Evolutionary conservation across 37 sponge, comb jelly and placozoan genomes (phyloP).

Genomic region (Lycopodina hypogea): DNA sequence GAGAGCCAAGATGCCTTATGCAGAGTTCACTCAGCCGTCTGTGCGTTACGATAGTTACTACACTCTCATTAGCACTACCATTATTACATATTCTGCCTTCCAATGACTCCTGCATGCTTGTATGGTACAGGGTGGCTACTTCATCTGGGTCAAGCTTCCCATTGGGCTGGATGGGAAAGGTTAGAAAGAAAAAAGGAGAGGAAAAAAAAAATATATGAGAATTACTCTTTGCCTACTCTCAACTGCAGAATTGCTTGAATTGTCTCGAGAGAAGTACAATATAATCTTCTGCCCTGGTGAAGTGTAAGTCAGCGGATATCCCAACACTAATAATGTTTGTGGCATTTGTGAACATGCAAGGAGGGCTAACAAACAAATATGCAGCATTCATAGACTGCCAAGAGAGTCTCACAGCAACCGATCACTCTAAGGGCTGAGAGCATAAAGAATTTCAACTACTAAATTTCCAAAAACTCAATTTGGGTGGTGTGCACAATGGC

Average conservation of each 20-base stretch:
- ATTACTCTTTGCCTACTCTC: background rate
- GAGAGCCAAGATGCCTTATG: conserved; percentile 23
- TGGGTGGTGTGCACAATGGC: too few species aligned
- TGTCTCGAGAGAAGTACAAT: conserved; percentile 19
- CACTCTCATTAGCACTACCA: background rate
- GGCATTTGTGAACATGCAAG: too few species aligned
- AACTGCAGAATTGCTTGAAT: conserved; percentile 19
- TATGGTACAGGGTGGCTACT: conserved; percentile 66
- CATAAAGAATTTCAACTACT: too few species aligned
- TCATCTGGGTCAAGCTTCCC: conserved; percentile 67
- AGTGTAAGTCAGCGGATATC: conserved; percentile 6
- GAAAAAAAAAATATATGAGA: background rate
- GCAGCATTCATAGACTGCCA: too few species aligned
- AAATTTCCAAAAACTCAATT: too few species aligned
- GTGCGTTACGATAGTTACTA: background rate
- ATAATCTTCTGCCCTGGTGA: conserved; percentile 22
- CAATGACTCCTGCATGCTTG: too few species aligned
- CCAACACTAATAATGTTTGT: background rate
- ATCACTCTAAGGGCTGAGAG: too few species aligned
- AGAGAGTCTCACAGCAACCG: too few species aligned
- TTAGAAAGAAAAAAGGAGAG: background rate
- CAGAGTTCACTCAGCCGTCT: conserved; percentile 17
- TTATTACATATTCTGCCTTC: too few species aligned
- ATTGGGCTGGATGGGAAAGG: conserved; percentile 37
- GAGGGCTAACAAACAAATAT: too few species aligned